Evolutionary conservation across 2,113 vertebrate species (phyloP), one percentile per base, ranked within the genome.

Genomic region (Tragelaphus buxtoni): DNA sequence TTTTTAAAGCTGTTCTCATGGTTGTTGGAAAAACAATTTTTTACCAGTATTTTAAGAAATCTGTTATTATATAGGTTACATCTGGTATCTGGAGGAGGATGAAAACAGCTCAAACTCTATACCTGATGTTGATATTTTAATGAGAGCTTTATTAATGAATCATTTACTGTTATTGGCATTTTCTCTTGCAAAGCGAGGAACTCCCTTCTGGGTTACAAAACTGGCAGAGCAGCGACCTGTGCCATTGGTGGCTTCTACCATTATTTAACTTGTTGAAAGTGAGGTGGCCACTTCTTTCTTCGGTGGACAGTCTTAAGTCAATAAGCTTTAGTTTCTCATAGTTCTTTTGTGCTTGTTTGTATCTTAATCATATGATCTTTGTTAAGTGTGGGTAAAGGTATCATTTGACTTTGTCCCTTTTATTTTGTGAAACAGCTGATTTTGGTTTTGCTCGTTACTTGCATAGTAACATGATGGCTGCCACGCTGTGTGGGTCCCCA

Each of bases 381-480:
- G 30, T 95, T 93, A 95, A 91, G 32, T 95, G n/a, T 95, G 94
- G 88, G 16, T 72, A 92, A 53, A 95, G 14, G 45, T 94, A 51
- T 97, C 35, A 85, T 96, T 94, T 96, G 45, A 61, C 94, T 82
- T 86, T 88, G 61, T 94, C 32, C 72, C 77, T 95, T 86, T 85
- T 93, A 53, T 98, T 98, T 98, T 93, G 97, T 98, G 96, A 51
- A 94, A 56, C 98, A 99, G 99, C 99, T 98, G 99, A 99, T 98
- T 99, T 99, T 98, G 99, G 99, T 77, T 99, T 99, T 96, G 99
- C 99, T 89, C 99, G 99, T 69, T 99, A 99, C 92, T 99, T 99
- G 58, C 99, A 99, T 97, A 99, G 99, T 98, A 99, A 99, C 98
- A 99, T 99, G 99, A 99, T 99, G 99, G 99, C 99, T 39, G 99